phyloP scores from a whole-genome alignment of 92 coral and sea anemone species.

The Porites evermanni region DNA sequence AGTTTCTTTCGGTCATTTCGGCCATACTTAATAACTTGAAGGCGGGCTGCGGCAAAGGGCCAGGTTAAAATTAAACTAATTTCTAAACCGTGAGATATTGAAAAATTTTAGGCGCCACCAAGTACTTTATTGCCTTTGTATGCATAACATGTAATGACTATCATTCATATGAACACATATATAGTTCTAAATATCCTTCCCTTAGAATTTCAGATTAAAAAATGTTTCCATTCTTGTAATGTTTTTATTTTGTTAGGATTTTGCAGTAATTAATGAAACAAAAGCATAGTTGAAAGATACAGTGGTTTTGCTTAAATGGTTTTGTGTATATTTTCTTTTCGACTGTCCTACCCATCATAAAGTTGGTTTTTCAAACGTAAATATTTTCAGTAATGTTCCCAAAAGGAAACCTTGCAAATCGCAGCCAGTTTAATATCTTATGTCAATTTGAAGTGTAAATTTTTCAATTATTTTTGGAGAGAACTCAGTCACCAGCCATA shows the following conservation, averaged over 20 bases:
- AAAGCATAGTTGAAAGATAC: slow-evolving; percentile 20
- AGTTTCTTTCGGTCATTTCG: slow-evolving; percentile 45
- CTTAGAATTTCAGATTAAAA: slow-evolving; percentile 22
- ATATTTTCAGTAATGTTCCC: slow-evolving; percentile 16
- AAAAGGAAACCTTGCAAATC: slow-evolving; percentile 4
- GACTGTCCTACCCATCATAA: not conserved
- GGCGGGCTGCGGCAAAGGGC: slow-evolving; percentile 49
- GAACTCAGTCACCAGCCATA: not conserved
- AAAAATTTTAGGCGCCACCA: not conserved
- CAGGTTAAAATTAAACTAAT: slow-evolving; percentile 41
- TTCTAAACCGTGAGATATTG: slow-evolving; percentile 12
- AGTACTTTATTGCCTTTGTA: not conserved
- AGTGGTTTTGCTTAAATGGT: slow-evolving; percentile 6
- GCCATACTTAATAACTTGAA: slow-evolving; percentile 44
- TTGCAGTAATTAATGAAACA: slow-evolving; percentile 24
- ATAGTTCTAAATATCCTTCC: not conserved
- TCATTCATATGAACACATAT: not conserved
- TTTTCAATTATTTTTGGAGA: slow-evolving; percentile 22
- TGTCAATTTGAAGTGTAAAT: slow-evolving; percentile 46
- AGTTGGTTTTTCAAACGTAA: slow-evolving; percentile 10
- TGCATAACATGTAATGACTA: not conserved
- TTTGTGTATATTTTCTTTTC: not conserved
- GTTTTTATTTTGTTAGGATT: slow-evolving; percentile 36
- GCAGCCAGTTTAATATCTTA: slow-evolving; percentile 43
- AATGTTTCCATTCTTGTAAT: slow-evolving; percentile 11